phyloP scores from a whole-genome alignment of 2,888 invertebrate genomes.

The Epistrophella euchroma region DNA sequence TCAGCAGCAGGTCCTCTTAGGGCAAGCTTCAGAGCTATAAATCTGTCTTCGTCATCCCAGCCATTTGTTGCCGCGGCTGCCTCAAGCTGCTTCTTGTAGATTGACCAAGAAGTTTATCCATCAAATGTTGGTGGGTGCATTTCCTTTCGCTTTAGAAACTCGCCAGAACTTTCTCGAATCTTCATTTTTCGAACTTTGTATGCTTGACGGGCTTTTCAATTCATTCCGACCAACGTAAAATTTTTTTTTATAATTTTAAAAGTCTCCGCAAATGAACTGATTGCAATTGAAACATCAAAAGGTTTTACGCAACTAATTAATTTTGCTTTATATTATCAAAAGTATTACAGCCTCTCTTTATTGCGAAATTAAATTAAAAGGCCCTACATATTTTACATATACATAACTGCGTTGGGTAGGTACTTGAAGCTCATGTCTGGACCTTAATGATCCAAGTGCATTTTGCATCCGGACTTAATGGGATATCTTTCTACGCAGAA shows the following conservation, averaged over 20 bases:
- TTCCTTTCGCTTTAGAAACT: too few species aligned
- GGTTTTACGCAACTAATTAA: slow-evolving; percentile 14
- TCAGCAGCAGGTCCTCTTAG: too few species aligned
- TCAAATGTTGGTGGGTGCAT: too few species aligned
- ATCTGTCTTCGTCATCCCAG: too few species aligned
- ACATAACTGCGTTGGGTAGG: background rate
- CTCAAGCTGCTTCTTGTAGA: too few species aligned
- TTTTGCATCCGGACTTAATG: slow-evolving; percentile 34
- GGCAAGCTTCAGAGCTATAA: too few species aligned
- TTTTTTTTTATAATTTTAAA: background rate
- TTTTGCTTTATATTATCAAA: background rate
- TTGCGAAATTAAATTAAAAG: background rate
- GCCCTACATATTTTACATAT: background rate
- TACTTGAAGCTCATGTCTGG: slow-evolving; percentile 24
- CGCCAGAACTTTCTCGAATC: too few species aligned
- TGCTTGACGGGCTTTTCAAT: too few species aligned
- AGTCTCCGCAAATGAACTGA: background rate
- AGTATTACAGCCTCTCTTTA: background rate
- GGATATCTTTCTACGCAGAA: background rate
- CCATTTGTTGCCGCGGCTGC: too few species aligned
- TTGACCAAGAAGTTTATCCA: too few species aligned
- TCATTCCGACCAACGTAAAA: too few species aligned
- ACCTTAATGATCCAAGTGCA: slow-evolving; percentile 22
- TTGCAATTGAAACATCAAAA: slow-evolving; percentile 4
- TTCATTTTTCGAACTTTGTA: too few species aligned